Evolutionary conservation across 1,140 invertebrate species (phyloP).

Genomic region (Lordiphosa mommai): DNA sequence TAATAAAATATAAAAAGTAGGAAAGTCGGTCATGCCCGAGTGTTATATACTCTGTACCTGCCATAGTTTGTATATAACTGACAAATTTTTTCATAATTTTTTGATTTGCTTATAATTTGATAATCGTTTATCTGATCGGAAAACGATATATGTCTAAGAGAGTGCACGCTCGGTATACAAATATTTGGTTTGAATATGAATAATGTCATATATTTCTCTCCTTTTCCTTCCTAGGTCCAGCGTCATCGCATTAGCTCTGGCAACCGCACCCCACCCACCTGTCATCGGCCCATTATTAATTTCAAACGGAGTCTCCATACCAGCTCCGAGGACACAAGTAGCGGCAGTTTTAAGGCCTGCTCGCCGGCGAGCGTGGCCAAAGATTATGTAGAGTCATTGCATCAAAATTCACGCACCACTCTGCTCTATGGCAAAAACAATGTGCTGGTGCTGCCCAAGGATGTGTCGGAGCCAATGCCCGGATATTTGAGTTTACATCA

Average conservation of each 20-base stretch:
- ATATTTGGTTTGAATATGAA: too few species aligned
- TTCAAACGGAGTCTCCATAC: constrained; percentile 86
- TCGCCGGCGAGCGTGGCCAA: constrained; percentile 85
- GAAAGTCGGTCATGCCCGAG: too few species aligned
- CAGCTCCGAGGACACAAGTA: constrained; percentile 83
- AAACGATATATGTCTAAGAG: too few species aligned
- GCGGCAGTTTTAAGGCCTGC: constrained; percentile 78
- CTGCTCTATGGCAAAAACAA: constrained; percentile 98
- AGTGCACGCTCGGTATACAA: too few species aligned
- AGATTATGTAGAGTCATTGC: constrained; percentile 96
- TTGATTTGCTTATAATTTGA: too few species aligned
- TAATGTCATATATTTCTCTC: too few species aligned
- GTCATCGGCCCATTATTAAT: constrained; percentile 86
- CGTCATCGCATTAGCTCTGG: constrained; percentile 90
- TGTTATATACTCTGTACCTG: too few species aligned
- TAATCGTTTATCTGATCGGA: too few species aligned
- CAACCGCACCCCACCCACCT: constrained; percentile 86
- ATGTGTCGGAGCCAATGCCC: constrained; percentile 89
- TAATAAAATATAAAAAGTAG: too few species aligned
- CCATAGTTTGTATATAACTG: too few species aligned
- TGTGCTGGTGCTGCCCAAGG: constrained; percentile 92
- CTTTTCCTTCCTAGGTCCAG: too few species aligned
- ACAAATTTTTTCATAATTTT: too few species aligned
- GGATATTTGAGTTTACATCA: constrained; percentile 96
- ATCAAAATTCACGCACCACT: constrained; percentile 94